Conservation (phyloP, 1,140 invertebrate genomes). For the Sipha flava region DNA sequence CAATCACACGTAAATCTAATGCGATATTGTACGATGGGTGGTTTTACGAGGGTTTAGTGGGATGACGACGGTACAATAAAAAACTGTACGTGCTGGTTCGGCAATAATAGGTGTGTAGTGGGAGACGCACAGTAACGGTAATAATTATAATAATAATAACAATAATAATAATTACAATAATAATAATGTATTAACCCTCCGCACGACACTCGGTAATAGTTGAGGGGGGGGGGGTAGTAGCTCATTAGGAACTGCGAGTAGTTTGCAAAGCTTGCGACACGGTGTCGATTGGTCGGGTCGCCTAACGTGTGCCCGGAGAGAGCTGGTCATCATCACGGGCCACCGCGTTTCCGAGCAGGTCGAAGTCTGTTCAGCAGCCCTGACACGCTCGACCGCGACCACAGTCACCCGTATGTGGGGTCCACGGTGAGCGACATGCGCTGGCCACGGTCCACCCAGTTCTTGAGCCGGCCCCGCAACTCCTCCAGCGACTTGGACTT, state of each 20-base stretch:
- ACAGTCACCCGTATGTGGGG: constrained; percentile 45
- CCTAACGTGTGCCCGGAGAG: background rate
- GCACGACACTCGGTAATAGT: background rate
- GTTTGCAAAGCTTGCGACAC: too few species aligned
- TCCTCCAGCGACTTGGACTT: constrained; percentile 83
- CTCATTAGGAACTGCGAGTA: background rate
- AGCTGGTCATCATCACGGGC: background rate
- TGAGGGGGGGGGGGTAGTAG: background rate
- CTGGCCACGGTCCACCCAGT: constrained; percentile 72
- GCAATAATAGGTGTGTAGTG: too few species aligned
- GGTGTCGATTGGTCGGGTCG: too few species aligned
- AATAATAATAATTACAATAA: background rate
- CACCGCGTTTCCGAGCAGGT: too few species aligned
- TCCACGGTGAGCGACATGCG: constrained; percentile 52
- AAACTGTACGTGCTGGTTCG: too few species aligned
- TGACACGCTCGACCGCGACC: background rate
- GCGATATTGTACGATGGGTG: too few species aligned
- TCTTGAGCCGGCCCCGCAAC: constrained; percentile 66
- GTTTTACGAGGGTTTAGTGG: too few species aligned
- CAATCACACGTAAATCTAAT: too few species aligned
- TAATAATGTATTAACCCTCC: background rate
- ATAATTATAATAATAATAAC: too few species aligned
- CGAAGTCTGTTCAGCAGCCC: background rate
- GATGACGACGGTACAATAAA: too few species aligned
- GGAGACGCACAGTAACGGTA: too few species aligned